Conservation (phyloP, 2,113 vertebrate genomes). For the Etia nguti region DNA sequence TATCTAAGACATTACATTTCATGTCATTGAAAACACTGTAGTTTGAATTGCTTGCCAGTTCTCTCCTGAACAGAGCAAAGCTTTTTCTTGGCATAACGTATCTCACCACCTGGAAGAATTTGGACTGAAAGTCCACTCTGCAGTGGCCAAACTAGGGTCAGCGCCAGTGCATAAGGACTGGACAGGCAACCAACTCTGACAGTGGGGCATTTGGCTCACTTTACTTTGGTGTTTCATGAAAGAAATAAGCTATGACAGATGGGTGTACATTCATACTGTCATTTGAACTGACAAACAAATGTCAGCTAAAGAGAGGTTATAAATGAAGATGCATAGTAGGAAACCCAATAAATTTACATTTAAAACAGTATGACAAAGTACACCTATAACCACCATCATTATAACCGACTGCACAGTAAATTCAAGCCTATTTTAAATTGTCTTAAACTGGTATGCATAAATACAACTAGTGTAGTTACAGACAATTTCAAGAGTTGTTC, state of each 20-base stretch:
- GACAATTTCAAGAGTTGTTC: not conserved
- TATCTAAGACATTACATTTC: not conserved
- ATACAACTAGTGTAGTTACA: not conserved
- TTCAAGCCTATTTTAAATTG: not conserved
- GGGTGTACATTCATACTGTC: not conserved
- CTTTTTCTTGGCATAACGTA: not conserved
- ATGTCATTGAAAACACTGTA: not conserved
- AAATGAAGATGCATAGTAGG: accelerated
- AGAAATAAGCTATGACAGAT: not conserved
- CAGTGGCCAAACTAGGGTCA: not conserved
- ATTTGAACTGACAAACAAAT: not conserved
- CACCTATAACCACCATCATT: not conserved
- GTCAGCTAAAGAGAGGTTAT: not conserved
- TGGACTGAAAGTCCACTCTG: not conserved
- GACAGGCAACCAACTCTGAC: not conserved
- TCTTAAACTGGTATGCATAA: not conserved
- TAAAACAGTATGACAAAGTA: not conserved
- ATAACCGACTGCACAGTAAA: not conserved
- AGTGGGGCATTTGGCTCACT: not conserved
- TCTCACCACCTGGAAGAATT: not conserved
- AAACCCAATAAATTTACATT: not conserved
- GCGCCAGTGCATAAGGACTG: not conserved
- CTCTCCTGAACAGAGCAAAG: not conserved
- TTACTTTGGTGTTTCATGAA: not conserved
- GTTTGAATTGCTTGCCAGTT: not conserved